Evolutionary conservation across 2,888 invertebrate species (phyloP), one percentile per base, ranked within the genome.

Genomic region (Alviniconcha strummeri): DNA sequence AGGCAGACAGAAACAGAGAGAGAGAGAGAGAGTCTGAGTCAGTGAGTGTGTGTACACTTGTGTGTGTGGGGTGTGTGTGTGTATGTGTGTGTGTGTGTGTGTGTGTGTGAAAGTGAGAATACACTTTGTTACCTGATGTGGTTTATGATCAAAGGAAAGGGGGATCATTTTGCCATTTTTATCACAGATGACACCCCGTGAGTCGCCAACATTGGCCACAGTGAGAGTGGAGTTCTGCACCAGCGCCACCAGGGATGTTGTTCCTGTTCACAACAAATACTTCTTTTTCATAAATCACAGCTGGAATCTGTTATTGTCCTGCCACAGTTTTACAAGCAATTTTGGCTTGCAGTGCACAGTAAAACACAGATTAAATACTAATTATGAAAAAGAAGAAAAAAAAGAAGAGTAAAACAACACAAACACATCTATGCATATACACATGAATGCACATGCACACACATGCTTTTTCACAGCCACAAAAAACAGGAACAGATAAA

Each of bases 201-300:
- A 98, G 94, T 99, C 99, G 5, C 99, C 99, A 55, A 99, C 98
- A 95, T 99, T 99, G 17, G 98, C 98, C 56, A 99, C 98, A 87
- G 97, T 96, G 87, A 99, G 94, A 90, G 96, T 95, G 89, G 96
- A 96, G 72, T 96, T 96, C 93, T 98, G 97, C 89, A 98, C 94
- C 19, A 98, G 94, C 57, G 98, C 98, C 89, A 98, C 96, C 76
- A 99, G 94, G 4, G 98, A 98, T 56, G 99, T 99, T 54, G 98
- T 98, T 19, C 99, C 98, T 93, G 96, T 36, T 8, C 52, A 69
- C 67, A 64, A 67, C 11, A 60, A 36, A 36, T 36, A 36, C 36
- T 36, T 36, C 36, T 36, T 36, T 36, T 36, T 36, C 36, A 36
- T 36, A 36, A 36, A 36, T 36, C 36, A 36, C 36, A 36, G 3